These are phyloP conservation scores for Microctenopoma stevenorrisi DNA, from an alignment of 2,797 vertebrate species.

Conservation along the genomic window DNA sequence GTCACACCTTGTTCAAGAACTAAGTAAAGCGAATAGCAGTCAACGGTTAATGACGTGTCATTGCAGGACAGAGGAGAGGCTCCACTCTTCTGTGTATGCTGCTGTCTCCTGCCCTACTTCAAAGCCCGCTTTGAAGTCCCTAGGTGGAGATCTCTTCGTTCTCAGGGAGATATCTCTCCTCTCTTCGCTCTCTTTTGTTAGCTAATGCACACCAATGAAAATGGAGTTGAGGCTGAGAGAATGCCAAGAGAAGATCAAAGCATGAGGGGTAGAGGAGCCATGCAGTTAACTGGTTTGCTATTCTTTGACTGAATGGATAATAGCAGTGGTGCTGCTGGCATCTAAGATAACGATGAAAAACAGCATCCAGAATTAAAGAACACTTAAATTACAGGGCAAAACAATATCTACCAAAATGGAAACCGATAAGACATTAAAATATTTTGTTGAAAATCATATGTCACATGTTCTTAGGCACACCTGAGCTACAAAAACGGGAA, in stretches of 20 bases:
- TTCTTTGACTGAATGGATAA: conserved; percentile 63
- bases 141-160: conserved; percentile 68
- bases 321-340: conserved; percentile 24
- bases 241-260: conserved; percentile 80
- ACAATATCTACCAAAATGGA: background rate
- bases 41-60: conserved; percentile 56
- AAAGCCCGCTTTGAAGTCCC: conserved; percentile 81
- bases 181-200: conserved; percentile 71
- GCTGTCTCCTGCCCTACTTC: conserved; percentile 75
- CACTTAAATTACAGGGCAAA: conserved; percentile 1
- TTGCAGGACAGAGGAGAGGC: conserved; percentile 46
- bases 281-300: conserved; percentile 72
- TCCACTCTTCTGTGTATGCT: conserved; percentile 52
- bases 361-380: conserved; percentile 26
- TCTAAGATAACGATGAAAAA: conserved; percentile 34
- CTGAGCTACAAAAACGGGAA: no score
- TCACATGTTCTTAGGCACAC: background rate
- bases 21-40: conserved; percentile 37
- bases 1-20: conserved; percentile 40
- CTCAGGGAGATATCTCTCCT: conserved; percentile 74
- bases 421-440: background rate
- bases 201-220: conserved; percentile 74
- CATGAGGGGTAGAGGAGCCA: conserved; percentile 57
- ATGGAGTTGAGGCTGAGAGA: conserved; percentile 70
- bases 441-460: background rate